Evolutionary conservation across 2,113 vertebrate genomes (phyloP), one percentile per base, ranked within the genome.

Genomic region (Myotis brandtii): DNA sequence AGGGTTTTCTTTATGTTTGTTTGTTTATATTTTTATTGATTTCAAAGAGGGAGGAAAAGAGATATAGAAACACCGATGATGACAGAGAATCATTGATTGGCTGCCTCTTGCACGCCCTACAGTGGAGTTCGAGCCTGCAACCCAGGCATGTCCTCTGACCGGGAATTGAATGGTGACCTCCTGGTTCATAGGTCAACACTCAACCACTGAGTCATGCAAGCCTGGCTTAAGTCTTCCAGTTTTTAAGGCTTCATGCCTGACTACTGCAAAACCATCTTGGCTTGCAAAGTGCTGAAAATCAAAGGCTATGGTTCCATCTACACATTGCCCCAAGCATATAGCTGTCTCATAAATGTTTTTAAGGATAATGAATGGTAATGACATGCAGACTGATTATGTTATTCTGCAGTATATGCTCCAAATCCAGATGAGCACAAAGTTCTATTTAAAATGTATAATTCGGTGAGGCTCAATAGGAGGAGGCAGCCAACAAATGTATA

Each of bases 291-390:
- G 27, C 52, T 48, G 77, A 82, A 94, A 81, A 91, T 90, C 76
- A 77, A 96, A 37, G 64, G 40, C 69, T 30, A 0, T 25, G 16
- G 2, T 34, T 76, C 62, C 37, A 70, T 93, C 40, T 30, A 86
- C 86, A 88, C 23, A 72, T 46, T 30, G 18, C 27, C 82, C 40
- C 54, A 37, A 54, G 50, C 89, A 72, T n/a, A n/a, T 2, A 93
- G 52, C 77, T 82, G 37, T 80, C 66, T 94, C 30, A 32, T 34
- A 91, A 77, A 91, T n/a, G 89, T 48, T 91, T 95, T 82, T 48
- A 77, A 82, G 79, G 67, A 80, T 50, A 95, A 83, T 59, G 73
- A 80, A 85, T 37, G 52, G 76, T 91, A 81, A 79, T 37, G 54
- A 54, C 81, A 64, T 75, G 79, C 86, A 82, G 62, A 54, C 30